Evolutionary conservation across 2,888 invertebrate genomes (phyloP).

Genomic region (Ethmia dodecea): DNA sequence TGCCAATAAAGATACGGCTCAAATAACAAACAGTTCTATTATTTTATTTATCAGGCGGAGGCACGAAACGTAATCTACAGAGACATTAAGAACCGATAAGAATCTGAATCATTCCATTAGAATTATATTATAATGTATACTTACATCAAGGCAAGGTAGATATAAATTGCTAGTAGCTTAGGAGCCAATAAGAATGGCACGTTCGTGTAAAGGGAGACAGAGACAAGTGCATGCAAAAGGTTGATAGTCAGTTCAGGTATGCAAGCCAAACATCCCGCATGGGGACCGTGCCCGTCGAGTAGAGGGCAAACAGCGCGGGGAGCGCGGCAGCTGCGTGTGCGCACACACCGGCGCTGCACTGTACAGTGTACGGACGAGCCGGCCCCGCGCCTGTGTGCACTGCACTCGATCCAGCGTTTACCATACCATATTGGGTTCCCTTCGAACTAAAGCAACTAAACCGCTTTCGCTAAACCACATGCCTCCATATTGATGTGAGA

Average conservation of each 20-base stretch:
- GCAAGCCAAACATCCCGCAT: conserved; percentile 4
- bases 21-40: conserved; percentile 8
- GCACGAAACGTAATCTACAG: background rate
- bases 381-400: conserved; percentile 1
- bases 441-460: too few relatives aligned
- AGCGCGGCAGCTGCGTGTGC: conserved; percentile 42
- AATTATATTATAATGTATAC: too few relatives aligned
- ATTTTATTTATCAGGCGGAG: conserved; percentile 6
- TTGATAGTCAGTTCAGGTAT: conserved; percentile 5
- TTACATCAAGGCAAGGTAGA: too few relatives aligned
- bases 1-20: conserved; percentile 23
- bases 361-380: background rate
- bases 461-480: conserved; percentile 20
- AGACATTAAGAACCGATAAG: background rate
- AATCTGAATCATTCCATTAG: conserved; percentile 1
- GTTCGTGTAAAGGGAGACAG: too few relatives aligned
- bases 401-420: conserved; percentile 13
- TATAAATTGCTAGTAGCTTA: too few relatives aligned
- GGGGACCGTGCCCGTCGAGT: background rate
- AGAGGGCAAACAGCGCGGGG: conserved; percentile 6
- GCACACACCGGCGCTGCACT: conserved; percentile 24
- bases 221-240: conserved; percentile 3
- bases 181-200: too few relatives aligned
- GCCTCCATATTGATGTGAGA: conserved; percentile 4
- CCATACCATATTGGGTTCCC: conserved; percentile 19